A percentile compares a stretch with the other conserved stretches of the same genome.
These are phyloP conservation scores for Dasyprocta punctata DNA, from an alignment of 2,113 vertebrate species.

Conservation along the genomic window DNA sequence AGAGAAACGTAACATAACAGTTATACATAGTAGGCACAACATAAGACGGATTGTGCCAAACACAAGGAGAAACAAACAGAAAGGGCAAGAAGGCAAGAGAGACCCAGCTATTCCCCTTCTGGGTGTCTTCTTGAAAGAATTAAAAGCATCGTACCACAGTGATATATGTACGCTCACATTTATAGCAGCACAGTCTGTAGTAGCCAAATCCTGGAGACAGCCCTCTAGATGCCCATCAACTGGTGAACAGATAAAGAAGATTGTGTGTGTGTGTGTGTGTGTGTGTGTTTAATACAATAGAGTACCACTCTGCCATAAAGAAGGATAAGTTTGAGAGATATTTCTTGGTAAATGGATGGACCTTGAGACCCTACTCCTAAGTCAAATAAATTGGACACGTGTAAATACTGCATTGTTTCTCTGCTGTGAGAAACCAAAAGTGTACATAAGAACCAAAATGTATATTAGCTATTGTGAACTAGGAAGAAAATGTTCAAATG, in stretches of 20 bases:
- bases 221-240: neutral
- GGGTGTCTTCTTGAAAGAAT: neutral
- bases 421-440: neutral
- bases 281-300: neutral
- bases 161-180: neutral
- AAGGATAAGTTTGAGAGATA: neutral
- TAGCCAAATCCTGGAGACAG: neutral
- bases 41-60: neutral
- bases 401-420: neutral
- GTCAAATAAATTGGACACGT: neutral
- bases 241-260: neutral
- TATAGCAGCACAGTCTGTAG: neutral
- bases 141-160: neutral
- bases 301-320: neutral
- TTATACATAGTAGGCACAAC: neutral
- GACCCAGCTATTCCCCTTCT: neutral
- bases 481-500: neutral
- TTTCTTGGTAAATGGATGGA: neutral
- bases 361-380: neutral
- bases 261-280: too few relatives aligned
- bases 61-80: slow-evolving; percentile 14
- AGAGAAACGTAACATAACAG: neutral
- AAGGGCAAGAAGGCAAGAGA: neutral
- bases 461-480: neutral
- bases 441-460: neutral